phyloP scores from a whole-genome alignment of 2,797 vertebrate species.

The Jordanella pulchra region DNA sequence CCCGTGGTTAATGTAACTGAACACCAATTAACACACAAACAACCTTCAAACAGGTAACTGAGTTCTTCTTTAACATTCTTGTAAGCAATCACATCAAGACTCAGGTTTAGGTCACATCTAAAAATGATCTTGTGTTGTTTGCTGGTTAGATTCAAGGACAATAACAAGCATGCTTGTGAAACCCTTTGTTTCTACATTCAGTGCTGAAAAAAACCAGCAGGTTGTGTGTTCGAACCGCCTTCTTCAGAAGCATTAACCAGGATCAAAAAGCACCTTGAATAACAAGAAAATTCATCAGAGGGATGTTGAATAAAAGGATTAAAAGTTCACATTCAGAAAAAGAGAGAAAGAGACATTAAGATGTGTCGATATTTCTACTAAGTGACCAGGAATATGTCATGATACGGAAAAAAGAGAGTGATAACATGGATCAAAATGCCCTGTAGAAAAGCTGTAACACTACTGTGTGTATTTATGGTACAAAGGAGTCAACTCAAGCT shows the following conservation, averaged over 20 bases:
- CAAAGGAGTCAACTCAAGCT: slow-evolving; percentile 38
- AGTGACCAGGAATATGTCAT: slow-evolving; percentile 35
- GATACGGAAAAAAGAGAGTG: slow-evolving; percentile 21
- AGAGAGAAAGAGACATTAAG: slow-evolving; percentile 12
- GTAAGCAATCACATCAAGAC: slow-evolving; percentile 24
- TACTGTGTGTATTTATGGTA: slow-evolving; percentile 47
- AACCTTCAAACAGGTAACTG: slow-evolving; percentile 57
- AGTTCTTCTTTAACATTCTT: slow-evolving; percentile 38
- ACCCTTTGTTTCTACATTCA: slow-evolving; percentile 71
- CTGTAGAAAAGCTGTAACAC: slow-evolving; percentile 72
- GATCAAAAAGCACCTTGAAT: slow-evolving; percentile 57
- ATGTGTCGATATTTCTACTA: slow-evolving; percentile 42
- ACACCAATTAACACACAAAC: slow-evolving; percentile 56
- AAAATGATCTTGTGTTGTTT: slow-evolving; percentile 42
- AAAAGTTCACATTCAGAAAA: slow-evolving; percentile 60
- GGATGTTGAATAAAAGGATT: slow-evolving; percentile 50
- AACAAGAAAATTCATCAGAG: slow-evolving; percentile 54
- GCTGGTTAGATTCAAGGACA: slow-evolving; percentile 51
- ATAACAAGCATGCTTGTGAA: slow-evolving; percentile 56
- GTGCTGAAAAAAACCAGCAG: slow-evolving; percentile 58
- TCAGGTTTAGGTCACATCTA: slow-evolving; percentile 27
- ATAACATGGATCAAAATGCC: slow-evolving; percentile 62
- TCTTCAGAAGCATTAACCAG: slow-evolving; percentile 39
- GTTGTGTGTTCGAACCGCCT: slow-evolving; percentile 32
- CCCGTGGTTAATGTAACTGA: slow-evolving; percentile 50